A percentile compares a stretch with the other conserved stretches of the same genome.
Conservation (phyloP, 2,113 vertebrate genomes). For the Lampris incognitus region DNA sequence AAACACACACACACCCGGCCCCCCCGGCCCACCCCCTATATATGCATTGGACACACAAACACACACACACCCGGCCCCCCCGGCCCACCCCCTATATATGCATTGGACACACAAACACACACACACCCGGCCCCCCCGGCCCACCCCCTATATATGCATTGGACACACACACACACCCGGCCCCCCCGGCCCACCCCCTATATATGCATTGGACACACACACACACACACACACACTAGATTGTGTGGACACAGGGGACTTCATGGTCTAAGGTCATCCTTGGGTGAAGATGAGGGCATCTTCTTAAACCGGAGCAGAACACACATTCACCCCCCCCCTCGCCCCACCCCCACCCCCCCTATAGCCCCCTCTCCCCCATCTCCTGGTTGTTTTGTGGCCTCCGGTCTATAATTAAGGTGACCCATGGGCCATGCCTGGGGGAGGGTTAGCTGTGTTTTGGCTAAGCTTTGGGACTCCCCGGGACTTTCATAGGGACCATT, state of each 20-base stretch:
- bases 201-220: conserved; percentile 56
- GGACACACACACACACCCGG: conserved; percentile 1
- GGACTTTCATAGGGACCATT: conserved; percentile 66
- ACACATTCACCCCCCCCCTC: neutral
- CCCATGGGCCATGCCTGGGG: conserved; percentile 32
- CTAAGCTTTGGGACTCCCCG: conserved; percentile 48
- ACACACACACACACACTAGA: conserved; percentile 51
- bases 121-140: no score
- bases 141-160: no score
- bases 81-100: no score
- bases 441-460: conserved; percentile 39
- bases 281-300: conserved; percentile 52
- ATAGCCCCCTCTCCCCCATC: conserved; percentile 10
- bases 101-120: neutral
- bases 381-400: conserved; percentile 38
- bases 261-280: conserved; percentile 38
- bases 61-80: no score
- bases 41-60: conserved; percentile 50
- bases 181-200: conserved; percentile 11
- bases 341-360: neutral
- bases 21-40: conserved; percentile 43
- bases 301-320: conserved; percentile 40
- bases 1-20: neutral
- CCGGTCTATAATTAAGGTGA: conserved; percentile 51
- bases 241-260: conserved; percentile 56